Base-by-base conservation (phyloP, 1,140 invertebrate species). In the Oreohelix idahoensis region DNA sequence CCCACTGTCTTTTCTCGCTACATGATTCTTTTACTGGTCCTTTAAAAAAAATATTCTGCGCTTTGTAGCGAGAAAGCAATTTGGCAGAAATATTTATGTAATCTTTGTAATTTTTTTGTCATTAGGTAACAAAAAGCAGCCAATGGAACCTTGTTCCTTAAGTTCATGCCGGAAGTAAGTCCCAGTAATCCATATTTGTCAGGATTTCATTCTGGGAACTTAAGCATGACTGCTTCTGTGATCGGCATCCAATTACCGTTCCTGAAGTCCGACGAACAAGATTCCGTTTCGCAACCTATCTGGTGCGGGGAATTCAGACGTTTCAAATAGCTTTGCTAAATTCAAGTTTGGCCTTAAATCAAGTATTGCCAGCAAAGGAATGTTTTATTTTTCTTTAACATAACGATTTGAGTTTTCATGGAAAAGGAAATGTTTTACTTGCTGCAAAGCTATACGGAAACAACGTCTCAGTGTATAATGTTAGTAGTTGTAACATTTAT, bases 151-250 rank as follows among this genome's bases (percentile, higher is more conserved):
- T 13, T 23, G 38, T 36, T 11, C 13, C 32, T 13, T 35, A 71
- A 39, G 38, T 71, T 35, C 32, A n/a, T 23, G 69, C 11, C 69
- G 32, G 69, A 39, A 71, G 69, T 35, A 71, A 71, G 38, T 71
- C 32, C 29, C 69, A 71, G 69, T 71, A 71, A 58, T 58, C 26
- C 51, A 58, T 58, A 58, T 58, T 58, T 58, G 51, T 58, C 51
- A 58, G 51, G 51, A 58, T 58, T 58, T 58, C 51, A 58, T 58
- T 58, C 51, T 58, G 51, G 51, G 51, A 4, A 58, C 51, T 58
- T 58, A 58, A 58, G 51, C 51, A 58, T 58, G 51, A 58, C 51
- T 58, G 51, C 51, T 4, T 26, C 51, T 26, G 51, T 58, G 51
- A 58, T 58, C 51, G 51, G 51, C 51, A 58, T 58, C 51, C 51